phyloP scores from a whole-genome alignment of 2,113 vertebrate genomes.

The Sisor rabdophorus region DNA sequence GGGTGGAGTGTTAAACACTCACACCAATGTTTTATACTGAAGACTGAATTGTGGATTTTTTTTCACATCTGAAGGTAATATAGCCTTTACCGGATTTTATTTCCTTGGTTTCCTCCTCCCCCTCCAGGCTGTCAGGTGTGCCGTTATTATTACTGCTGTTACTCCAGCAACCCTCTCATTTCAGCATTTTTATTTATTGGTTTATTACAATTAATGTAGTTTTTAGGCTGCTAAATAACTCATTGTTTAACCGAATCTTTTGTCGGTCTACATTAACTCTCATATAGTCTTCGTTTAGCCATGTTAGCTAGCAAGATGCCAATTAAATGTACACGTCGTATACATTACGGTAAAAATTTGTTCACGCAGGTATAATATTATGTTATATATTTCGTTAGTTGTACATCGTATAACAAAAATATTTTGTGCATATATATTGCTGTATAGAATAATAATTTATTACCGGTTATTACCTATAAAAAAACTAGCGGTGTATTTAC shows the following conservation, averaged over 20 bases:
- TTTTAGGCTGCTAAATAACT: background rate
- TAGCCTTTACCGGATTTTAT: background rate
- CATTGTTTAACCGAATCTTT: background rate
- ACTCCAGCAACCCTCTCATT: background rate
- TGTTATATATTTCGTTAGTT: too few species aligned
- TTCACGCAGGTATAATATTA: too few species aligned
- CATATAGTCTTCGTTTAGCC: background rate
- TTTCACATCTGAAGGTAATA: constrained; percentile 29
- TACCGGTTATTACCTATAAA: too few species aligned
- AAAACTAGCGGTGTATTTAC: too few species aligned
- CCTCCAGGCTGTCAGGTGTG: constrained; percentile 32
- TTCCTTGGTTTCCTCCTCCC: background rate
- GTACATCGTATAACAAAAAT: too few species aligned
- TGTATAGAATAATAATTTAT: too few species aligned
- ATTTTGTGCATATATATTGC: too few species aligned
- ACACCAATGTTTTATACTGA: background rate
- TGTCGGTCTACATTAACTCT: too few species aligned
- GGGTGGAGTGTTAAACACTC: constrained; percentile 9
- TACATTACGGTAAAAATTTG: too few species aligned
- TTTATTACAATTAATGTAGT: background rate
- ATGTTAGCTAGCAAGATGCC: background rate
- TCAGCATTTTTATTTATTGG: background rate
- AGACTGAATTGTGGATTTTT: constrained; percentile 15
- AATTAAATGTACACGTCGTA: background rate
- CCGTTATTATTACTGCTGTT: background rate